These are phyloP conservation scores for Drosophila gaucha DNA, from an alignment of 2,888 invertebrate species.

Conservation along the genomic window DNA sequence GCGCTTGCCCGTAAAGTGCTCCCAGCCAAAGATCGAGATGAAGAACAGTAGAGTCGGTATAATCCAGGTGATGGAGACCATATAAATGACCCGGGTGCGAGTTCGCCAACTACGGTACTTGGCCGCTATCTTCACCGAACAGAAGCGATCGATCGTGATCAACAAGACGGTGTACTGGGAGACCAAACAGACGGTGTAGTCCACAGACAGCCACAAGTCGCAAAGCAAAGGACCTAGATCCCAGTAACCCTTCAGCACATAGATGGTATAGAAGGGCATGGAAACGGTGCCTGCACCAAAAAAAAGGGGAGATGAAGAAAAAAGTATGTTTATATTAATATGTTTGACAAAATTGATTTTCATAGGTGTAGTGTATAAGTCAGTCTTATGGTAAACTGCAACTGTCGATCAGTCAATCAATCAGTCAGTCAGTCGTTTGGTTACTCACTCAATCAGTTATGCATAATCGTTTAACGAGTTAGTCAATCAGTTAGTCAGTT, in stretches of 20 bases:
- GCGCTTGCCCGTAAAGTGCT: conserved; percentile 97
- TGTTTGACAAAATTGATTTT: no score
- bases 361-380: no score
- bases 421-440: background rate
- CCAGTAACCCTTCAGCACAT: conserved; percentile 98
- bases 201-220: conserved; percentile 99
- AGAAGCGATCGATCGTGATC: conserved; percentile 99
- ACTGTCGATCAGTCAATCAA: background rate
- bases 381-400: background rate
- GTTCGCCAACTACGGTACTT: conserved; percentile 98
- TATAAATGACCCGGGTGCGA: conserved; percentile 95
- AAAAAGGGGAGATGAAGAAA: no score
- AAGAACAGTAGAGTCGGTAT: conserved; percentile 98
- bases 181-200: conserved; percentile 99
- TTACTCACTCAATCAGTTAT: no score
- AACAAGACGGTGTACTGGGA: conserved; percentile 99
- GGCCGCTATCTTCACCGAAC: conserved; percentile 99
- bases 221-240: conserved; percentile 97
- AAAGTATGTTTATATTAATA: no score
- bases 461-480: no score
- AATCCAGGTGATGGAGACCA: conserved; percentile 98
- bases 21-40: conserved; percentile 99
- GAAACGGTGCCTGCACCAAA: conserved; percentile 93
- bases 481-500: background rate
- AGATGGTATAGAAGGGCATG: conserved; percentile 99